Evolutionary conservation across 2,888 invertebrate genomes (phyloP).

Genomic region (Gerosis bhagava): DNA sequence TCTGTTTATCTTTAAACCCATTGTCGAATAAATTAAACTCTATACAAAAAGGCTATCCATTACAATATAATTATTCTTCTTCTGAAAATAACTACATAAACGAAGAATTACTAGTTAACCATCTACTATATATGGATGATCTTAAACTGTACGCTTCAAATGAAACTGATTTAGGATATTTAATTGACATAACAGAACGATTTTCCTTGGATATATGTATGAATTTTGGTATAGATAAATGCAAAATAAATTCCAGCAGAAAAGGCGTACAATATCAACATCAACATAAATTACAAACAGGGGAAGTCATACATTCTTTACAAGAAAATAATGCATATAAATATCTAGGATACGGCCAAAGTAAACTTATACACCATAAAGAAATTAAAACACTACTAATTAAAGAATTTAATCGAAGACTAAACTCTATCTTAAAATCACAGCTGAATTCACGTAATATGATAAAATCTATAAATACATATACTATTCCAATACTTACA

Average conservation of each 20-base stretch:
- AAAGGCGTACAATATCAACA: background rate
- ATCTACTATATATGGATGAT: background rate
- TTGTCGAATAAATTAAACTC: background rate
- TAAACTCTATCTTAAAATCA: conserved; percentile 16
- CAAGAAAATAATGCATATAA: background rate
- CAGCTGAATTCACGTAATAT: conserved; percentile 27
- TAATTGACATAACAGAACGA: background rate
- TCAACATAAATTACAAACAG: background rate
- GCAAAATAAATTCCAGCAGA: background rate
- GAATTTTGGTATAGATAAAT: background rate
- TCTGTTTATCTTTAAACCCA: background rate
- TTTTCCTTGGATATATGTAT: background rate
- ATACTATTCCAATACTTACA: conserved; percentile 31
- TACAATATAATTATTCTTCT: background rate
- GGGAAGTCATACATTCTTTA: background rate
- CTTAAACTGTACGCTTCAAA: background rate
- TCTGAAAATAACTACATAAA: no score
- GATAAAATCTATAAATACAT: conserved; percentile 33
- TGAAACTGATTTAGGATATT: background rate
- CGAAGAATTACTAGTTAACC: background rate
- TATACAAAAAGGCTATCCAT: background rate
- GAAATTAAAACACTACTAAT: background rate
- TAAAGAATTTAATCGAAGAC: background rate
- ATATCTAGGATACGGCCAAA: background rate
- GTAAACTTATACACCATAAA: background rate